Base-by-base conservation (phyloP, 2,113 vertebrate genomes). In the Xiphias gladius region DNA sequence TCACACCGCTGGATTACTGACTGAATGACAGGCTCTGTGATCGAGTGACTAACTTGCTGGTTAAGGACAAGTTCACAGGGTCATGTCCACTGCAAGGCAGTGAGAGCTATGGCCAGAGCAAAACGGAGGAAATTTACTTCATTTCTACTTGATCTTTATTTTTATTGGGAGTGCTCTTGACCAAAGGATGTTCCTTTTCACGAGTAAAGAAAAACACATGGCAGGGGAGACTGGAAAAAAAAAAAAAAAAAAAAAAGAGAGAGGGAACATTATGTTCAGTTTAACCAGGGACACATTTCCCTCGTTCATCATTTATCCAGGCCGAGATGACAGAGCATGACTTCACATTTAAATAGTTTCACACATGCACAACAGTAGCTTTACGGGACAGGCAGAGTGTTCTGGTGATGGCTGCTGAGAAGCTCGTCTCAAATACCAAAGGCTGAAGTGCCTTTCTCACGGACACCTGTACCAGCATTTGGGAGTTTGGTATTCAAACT, bases 1-100 rank as follows among this genome's bases (percentile, higher is more conserved):
- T 89, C 73, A 88, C 65, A 11, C 70, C 30, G 57, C 73, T 80
- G 75, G 72, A 76, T 74, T 50, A 71, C 64, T 32, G 69, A 85
- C 71, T 76, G 71, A 82, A 28, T 12, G 7, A 30, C 67, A 30
- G 75, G 73, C 43, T 50, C 65, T 50, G 19, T 28, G 48, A 50
- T 54, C 0, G 11, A 68, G 16, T 32, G 54, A 85, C 76, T 80
- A 16, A 62, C 65, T 43, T 64, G 24, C 65, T 41, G 32, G 35
- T 63, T 76, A 46, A 69, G 71, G 59, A n/a, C 64, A 58, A 76
- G 74, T 79, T 76, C 63, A 81, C 43, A 30, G 68, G 69, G 20
- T 64, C 35, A 70, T 62, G 22, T 28, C 17, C 39, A 30, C 35
- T 64, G 30, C 7, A 7, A 74, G 59, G n/a, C 52, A 48, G n/a